Conservation (phyloP, 2,797 vertebrate species). For the Anisognathus igniventris region DNA sequence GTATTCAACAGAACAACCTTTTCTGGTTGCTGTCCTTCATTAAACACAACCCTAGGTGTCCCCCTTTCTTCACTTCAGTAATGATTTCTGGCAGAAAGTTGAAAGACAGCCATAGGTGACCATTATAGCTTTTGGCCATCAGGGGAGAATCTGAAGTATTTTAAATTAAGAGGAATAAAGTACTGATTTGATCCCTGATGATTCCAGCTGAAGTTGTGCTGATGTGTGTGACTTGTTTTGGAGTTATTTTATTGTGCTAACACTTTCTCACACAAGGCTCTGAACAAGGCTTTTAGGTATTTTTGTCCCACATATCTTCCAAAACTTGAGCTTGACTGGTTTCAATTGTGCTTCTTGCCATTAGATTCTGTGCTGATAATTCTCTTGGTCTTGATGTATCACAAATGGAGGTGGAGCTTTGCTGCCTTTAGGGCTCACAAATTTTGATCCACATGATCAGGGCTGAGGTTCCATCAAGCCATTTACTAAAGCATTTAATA, state of each 20-base stretch:
- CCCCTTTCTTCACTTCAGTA: conserved; percentile 26
- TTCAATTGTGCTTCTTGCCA: not conserved
- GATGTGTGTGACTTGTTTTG: not conserved
- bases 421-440: not conserved
- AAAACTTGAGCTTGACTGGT: not conserved
- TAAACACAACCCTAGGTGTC: conserved; percentile 42
- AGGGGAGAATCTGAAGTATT: not conserved
- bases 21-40: conserved; percentile 14
- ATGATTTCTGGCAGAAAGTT: not conserved
- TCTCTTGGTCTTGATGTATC: not conserved
- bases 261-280: not conserved
- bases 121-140: not conserved
- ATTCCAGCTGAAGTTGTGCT: not conserved
- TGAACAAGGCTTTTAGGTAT: not conserved
- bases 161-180: not conserved
- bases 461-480: not conserved
- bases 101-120: not conserved
- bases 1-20: not conserved
- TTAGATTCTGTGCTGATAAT: not conserved
- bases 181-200: not conserved
- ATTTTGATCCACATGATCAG: not conserved
- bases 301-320: not conserved
- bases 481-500: not conserved
- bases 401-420: not conserved
- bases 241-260: not conserved